Evolutionary conservation across 53 echinoderm and acorn worm genomes (phyloP), one percentile per base, ranked within the genome.

Genomic region (Antedon mediterranea): DNA sequence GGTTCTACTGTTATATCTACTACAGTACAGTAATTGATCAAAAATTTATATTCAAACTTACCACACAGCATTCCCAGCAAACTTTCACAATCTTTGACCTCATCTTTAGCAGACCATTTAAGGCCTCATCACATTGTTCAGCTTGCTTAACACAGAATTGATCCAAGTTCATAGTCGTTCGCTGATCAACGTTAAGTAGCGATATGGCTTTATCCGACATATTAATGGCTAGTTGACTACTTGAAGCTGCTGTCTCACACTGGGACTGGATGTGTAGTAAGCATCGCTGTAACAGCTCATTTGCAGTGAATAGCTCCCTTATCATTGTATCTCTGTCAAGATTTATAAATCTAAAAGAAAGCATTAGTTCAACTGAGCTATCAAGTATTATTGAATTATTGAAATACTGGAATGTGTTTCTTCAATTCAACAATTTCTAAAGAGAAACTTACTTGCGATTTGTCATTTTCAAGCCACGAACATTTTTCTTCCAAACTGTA

Each of bases 231-330:
- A 75, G 82, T 41, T 84, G 82, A 74, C 92, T 92, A 78, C 85
- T 75, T 74, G 84, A 87, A 89, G 34, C 41, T 32, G 98, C 92
- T 6, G 89, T 33, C 77, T 98, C 98, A 75, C 98, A 98, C 86
- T 92, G 92, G 77, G 77, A 82, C 29, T 88, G 88, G 85, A 98
- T 86, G 79, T 98, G 86, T 31, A 98, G 90, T 33, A 98, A 80
- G 74, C 98, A 93, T 0, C 98, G 86, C 81, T 93, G 98, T 9
- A 98, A 90, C 32, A 98, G 90, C 88, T 98, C 92, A 72, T 93
- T 98, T 76, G 93, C 98, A 4, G 98, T 82, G 81, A 98, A 98
- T 31, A 98, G 81, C 84, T 93, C 86, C 31, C 75, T 90, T 43
- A 78, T 78, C 90, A 98, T 93, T 0, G 87, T 31, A 0, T 74